Conservation (phyloP, 2,797 vertebrate species). For the Sylvilagus floridanus region DNA sequence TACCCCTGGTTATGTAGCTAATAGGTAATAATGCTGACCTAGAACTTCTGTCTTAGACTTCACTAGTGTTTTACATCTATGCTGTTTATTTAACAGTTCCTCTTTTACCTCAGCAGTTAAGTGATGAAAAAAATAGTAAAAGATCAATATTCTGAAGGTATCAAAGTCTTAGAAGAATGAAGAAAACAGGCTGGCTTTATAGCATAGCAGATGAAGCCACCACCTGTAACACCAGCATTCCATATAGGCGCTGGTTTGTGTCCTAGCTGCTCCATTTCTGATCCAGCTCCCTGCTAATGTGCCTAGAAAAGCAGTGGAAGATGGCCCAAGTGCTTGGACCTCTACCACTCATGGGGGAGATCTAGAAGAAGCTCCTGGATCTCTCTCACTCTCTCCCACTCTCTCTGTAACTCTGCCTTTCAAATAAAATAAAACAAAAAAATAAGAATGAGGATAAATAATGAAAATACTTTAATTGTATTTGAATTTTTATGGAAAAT, state of each 20-base stretch:
- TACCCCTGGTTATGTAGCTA: not conserved
- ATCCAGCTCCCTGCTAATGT: no score
- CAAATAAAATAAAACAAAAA: no score
- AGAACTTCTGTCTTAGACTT: not conserved
- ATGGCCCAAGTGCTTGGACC: no score
- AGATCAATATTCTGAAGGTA: not conserved
- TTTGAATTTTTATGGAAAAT: constrained; percentile 44
- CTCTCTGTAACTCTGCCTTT: no score
- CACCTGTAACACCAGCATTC: no score
- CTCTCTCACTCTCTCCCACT: no score
- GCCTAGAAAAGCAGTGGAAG: no score
- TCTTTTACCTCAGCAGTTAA: not conserved
- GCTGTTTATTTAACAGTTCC: not conserved
- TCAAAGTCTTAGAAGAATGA: constrained; percentile 20
- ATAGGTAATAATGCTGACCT: not conserved
- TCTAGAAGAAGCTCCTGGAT: no score
- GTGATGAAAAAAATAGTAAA: not conserved
- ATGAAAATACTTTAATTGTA: not conserved
- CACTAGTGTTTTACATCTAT: not conserved
- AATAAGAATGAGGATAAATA: not conserved
- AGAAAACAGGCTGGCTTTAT: not conserved
- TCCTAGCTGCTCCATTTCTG: no score
- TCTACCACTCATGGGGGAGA: no score
- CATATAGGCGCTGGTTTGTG: no score
- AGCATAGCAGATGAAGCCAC: no score